These are phyloP conservation scores for Euthynnus affinis DNA, from an alignment of 2,797 vertebrate species.

Conservation along the genomic window DNA sequence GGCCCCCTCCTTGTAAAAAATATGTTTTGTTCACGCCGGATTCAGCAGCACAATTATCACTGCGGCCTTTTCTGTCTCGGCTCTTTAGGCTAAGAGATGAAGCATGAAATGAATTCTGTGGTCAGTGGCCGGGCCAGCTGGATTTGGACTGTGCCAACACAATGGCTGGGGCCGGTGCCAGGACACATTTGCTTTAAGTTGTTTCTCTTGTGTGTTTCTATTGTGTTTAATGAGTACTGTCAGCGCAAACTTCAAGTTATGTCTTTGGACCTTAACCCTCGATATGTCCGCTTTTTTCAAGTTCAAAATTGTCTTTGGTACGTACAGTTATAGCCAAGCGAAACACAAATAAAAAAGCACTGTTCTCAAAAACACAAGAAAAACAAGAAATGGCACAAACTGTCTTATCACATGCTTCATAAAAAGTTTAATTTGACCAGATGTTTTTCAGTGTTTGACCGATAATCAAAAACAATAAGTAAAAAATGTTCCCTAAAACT, in stretches of 20 bases:
- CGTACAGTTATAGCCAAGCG: background rate
- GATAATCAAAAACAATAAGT: too few relatives aligned
- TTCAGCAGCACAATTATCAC: constrained; percentile 70
- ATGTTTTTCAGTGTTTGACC: too few relatives aligned
- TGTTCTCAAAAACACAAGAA: too few relatives aligned
- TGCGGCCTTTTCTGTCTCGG: constrained; percentile 57
- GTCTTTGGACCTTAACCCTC: constrained; percentile 16
- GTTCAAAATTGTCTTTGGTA: constrained; percentile 4
- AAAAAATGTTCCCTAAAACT: too few relatives aligned
- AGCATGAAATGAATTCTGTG: constrained; percentile 78
- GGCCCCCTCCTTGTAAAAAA: constrained; percentile 57
- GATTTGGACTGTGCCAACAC: constrained; percentile 64
- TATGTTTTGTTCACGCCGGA: constrained; percentile 68
- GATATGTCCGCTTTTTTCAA: background rate
- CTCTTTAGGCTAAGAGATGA: constrained; percentile 72
- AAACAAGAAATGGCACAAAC: too few relatives aligned
- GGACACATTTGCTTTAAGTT: constrained; percentile 60
- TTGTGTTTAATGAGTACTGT: constrained; percentile 55
- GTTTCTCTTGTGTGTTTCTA: constrained; percentile 44
- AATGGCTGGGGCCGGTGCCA: constrained; percentile 54
- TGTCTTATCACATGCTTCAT: too few relatives aligned
- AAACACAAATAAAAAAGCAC: background rate
- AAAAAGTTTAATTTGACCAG: too few relatives aligned
- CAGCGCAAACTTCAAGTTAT: constrained; percentile 44
- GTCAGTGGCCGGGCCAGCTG: constrained; percentile 60